Base-by-base conservation (phyloP, 2,888 invertebrate genomes). In the Athripsodes cinereus region DNA sequence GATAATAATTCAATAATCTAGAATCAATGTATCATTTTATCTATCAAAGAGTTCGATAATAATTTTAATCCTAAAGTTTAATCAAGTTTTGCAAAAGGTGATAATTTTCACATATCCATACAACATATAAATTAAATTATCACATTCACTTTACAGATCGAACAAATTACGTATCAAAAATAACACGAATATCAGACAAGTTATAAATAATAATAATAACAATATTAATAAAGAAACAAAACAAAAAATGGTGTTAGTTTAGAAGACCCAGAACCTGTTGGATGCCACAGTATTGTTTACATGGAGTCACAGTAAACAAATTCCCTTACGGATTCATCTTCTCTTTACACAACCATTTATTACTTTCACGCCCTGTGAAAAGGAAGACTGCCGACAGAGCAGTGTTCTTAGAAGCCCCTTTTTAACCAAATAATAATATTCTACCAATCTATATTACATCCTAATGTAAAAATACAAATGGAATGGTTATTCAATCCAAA, bases 301-400 rank as follows among this genome's bases (percentile, higher is more conserved):
- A n/a, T 13, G 19, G 8, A 11, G 11, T 20, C 48, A 18, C 13
- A 48, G 48, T 21, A 48, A 48, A 48, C 48, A 48, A 48, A 48
- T 48, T 48, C 48, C 48, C 21, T 48, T 11, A 5, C 5, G 40
- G 40, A 5, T 48, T 19, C 21, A 48, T 48, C n/a, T n/a, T n/a
- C 49, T 59, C 57, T 61, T 59, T 60, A 34, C 56, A 40, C 49
- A 58, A 59, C 56, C 53, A 59, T 63, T 63, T 61, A 63, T 61
- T 57, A 57, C 57, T 61, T 63, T 63, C 61, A 63, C 63, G 61
- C 63, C 63, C 55, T 54, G 49, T 53, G 59, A 40, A 56, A 55
- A 47, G 47, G 50, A 40, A 19, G 40, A 13, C 40, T 52, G 56
- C 55, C 57, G 53, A 57, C 55, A 50, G 47, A 19, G 20, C 40